Evolutionary conservation across 2,888 invertebrate species (phyloP), one percentile per base, ranked within the genome.

Genomic region (Agonopterix alstromeriana): DNA sequence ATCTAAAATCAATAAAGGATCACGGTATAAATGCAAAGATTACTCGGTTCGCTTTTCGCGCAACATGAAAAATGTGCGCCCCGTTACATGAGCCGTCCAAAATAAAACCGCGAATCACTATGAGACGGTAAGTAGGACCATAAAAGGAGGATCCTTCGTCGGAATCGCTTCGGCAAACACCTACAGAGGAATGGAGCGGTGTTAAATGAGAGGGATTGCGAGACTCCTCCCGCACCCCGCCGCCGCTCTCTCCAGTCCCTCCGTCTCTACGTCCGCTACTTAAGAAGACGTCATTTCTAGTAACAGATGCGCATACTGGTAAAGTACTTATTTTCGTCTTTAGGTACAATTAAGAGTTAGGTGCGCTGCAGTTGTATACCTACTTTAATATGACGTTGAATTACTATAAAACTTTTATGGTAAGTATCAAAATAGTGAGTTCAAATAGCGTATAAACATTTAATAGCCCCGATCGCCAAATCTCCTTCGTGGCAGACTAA

Each of bases 1-100:
- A 88, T 87, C 87, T 87, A 87, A 88, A 88, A 88, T 88, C 87
- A 87, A 87, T 87, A 87, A 86, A 85, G 87, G 87, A 87, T 88
- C 86, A 85, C 73, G 69, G 82, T 68, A 83, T 87, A 87, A 88
- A 87, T 86, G 86, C 86, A 85, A 87, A 88, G 88, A 88, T 88
- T 88, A 88, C 77, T 69, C 71, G 82, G 80, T 77, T 79, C 85
- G 78, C 67, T 82, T 69, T 77, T 75, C 70, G 77, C 78, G 73
- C 70, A 72, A 77, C 77, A 76, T 86, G 86, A 87, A 87, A 88
- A 86, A 87, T 87, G 83, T 85, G 73, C 81, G 79, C 77, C 27
- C 77, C 71, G 78, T 77, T 82, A 84, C 82, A 82, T 65, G 82
- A 83, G 77, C 79, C 83, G 82, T 77, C 84, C 84, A 76, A 87